Conservation (phyloP, 2,888 invertebrate species). For the Allygus modestus region DNA sequence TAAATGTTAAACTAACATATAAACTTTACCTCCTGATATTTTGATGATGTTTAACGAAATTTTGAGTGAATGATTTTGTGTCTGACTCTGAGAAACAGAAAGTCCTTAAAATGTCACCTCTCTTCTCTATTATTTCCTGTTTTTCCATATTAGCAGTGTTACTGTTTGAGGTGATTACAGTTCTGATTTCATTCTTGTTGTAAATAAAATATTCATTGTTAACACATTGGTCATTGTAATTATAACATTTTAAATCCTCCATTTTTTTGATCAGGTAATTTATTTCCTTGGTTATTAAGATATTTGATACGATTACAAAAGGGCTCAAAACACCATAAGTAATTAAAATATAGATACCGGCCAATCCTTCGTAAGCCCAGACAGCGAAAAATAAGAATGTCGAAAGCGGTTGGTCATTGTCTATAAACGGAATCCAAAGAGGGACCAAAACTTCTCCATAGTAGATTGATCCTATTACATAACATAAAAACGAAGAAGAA, state of each 20-base stretch:
- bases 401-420: neutral
- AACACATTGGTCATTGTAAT: too few species aligned
- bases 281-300: neutral
- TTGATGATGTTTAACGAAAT: neutral
- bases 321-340: neutral
- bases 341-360: neutral
- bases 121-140: too few species aligned
- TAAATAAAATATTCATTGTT: too few species aligned
- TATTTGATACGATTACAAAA: neutral
- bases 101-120: neutral
- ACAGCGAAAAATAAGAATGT: neutral
- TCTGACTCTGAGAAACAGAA: neutral
- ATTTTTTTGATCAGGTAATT: conserved; percentile 14
- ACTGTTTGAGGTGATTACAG: too few species aligned
- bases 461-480: conserved; percentile 7
- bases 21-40: neutral
- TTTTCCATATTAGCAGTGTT: too few species aligned
- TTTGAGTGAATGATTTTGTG: neutral
- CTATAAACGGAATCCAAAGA: conserved; percentile 10
- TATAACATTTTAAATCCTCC: too few species aligned
- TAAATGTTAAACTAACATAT: too few species aligned
- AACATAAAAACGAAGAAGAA: neutral
- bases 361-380: neutral
- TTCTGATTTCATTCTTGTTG: too few species aligned
- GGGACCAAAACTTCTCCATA: conserved; percentile 19